Evolutionary conservation across 2,113 vertebrate genomes (phyloP).

Genomic region (Forbesichthys papilliferus): DNA sequence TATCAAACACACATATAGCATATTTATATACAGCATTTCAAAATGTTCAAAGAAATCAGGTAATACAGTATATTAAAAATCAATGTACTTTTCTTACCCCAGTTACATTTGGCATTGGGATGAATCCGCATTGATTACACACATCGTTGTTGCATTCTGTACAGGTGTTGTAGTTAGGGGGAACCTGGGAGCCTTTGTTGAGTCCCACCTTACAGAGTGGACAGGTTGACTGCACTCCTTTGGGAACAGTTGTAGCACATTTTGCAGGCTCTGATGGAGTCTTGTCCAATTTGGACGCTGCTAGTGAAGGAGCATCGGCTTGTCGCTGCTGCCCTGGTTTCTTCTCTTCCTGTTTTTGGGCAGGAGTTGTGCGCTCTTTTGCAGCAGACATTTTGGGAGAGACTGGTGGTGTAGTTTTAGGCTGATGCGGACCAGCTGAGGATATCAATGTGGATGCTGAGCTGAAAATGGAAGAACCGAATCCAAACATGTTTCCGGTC

Average conservation of each 20-base stretch:
- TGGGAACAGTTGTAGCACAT: constrained; percentile 31
- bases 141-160: constrained; percentile 89
- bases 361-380: constrained; percentile 45
- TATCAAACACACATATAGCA: too few species aligned
- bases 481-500: constrained; percentile 77
- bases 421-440: constrained; percentile 71
- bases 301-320: constrained; percentile 55
- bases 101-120: constrained; percentile 86
- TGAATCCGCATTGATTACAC: constrained; percentile 97
- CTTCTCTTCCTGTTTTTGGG: constrained; percentile 48
- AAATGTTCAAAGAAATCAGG: too few species aligned
- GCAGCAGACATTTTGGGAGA: constrained; percentile 60
- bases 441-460: constrained; percentile 77
- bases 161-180: constrained; percentile 88
- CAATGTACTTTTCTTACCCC: constrained; percentile 73
- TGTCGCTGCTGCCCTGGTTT: constrained; percentile 65
- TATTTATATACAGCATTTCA: too few species aligned
- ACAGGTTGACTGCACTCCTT: constrained; percentile 65
- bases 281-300: constrained; percentile 43
- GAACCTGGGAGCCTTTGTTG: constrained; percentile 82
- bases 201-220: constrained; percentile 90
- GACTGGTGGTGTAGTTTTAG: constrained; percentile 58
- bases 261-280: constrained; percentile 51
- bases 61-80: too few species aligned
- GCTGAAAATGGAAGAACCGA: constrained; percentile 72